phyloP scores from a whole-genome alignment of 2,113 vertebrate genomes.

The Gavialis gangeticus region DNA sequence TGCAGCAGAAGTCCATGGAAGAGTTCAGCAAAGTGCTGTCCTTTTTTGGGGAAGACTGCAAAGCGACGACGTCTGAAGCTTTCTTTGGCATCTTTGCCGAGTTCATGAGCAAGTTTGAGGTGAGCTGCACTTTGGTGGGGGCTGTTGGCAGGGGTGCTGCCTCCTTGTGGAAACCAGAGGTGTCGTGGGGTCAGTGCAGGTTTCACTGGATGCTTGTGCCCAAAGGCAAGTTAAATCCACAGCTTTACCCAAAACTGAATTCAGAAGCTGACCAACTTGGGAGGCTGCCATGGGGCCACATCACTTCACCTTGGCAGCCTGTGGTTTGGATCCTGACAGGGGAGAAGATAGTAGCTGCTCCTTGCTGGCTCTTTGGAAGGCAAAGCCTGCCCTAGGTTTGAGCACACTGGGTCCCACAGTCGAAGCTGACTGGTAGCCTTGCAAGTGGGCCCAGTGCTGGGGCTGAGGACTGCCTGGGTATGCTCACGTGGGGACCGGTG shows the following conservation, averaged over 20 bases:
- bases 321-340: too few relatives aligned
- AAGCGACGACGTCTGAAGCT: slow-evolving; percentile 90
- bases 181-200: not conserved
- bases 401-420: not conserved
- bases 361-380: accelerated
- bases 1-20: slow-evolving; percentile 92
- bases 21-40: slow-evolving; percentile 91
- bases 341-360: not conserved
- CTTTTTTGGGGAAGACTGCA: slow-evolving; percentile 95
- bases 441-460: accelerated
- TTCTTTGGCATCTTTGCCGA: slow-evolving; percentile 98
- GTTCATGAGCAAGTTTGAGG: slow-evolving; percentile 98
- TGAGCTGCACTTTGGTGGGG: slow-evolving; percentile 57
- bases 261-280: accelerated
- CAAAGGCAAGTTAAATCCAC: accelerated
- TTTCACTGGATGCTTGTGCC: not conserved
- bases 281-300: not conserved
- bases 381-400: not conserved
- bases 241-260: not conserved
- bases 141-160: not conserved
- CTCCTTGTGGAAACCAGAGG: accelerated
- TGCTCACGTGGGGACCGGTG: not conserved
- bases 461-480: not conserved
- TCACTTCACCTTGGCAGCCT: too few relatives aligned
- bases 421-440: not conserved